These are phyloP conservation scores for Synanthedon vespiformis DNA, from an alignment of 2,888 invertebrate genomes.

Conservation along the genomic window DNA sequence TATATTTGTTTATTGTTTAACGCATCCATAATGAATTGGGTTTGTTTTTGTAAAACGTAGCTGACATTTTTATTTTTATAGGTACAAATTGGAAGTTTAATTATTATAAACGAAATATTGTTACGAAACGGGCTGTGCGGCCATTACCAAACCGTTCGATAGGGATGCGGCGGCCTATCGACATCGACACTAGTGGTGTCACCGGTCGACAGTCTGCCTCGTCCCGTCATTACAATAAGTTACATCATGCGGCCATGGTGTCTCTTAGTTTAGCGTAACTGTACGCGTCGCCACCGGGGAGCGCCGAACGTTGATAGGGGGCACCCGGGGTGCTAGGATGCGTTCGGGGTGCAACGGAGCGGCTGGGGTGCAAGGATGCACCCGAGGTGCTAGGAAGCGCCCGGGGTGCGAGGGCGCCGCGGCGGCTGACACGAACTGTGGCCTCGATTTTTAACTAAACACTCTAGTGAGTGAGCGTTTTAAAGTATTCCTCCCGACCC, in stretches of 20 bases:
- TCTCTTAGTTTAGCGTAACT: slow-evolving; percentile 39
- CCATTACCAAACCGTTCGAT: slow-evolving; percentile 48
- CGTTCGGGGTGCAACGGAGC: no score
- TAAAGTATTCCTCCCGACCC: slow-evolving; percentile 35
- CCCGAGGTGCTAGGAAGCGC: background rate
- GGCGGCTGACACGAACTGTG: slow-evolving; percentile 18
- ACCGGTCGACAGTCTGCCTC: background rate
- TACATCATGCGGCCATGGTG: slow-evolving; percentile 69
- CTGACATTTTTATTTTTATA: slow-evolving; percentile 12
- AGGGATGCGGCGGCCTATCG: slow-evolving; percentile 22
- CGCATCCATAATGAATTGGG: background rate
- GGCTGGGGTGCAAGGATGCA: no score
- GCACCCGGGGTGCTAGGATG: no score
- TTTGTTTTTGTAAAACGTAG: background rate
- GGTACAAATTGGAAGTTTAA: slow-evolving; percentile 23
- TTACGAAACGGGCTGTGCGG: slow-evolving; percentile 55
- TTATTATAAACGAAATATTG: slow-evolving; percentile 39
- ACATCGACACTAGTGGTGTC: slow-evolving; percentile 7
- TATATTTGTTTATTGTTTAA: background rate
- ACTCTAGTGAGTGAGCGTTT: slow-evolving; percentile 29
- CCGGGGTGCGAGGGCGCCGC: no score
- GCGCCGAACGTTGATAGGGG: no score
- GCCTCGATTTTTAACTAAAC: slow-evolving; percentile 60
- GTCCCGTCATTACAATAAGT: slow-evolving; percentile 38
- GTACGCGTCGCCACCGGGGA: background rate